phyloP scores from a whole-genome alignment of 2,888 invertebrate genomes.

The Drosophila sordidula region DNA sequence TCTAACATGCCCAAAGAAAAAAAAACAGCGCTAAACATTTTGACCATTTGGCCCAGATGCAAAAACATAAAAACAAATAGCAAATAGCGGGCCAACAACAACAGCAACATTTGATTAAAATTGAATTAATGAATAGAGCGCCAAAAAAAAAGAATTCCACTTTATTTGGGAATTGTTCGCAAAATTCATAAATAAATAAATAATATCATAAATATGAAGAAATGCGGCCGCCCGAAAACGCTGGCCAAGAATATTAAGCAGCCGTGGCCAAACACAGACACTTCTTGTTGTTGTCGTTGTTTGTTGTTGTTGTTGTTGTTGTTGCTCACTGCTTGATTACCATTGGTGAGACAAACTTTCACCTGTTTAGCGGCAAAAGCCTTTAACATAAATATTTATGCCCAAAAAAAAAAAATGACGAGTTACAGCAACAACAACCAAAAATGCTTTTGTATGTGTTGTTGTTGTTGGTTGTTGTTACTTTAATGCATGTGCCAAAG shows the following conservation, averaged over 20 bases:
- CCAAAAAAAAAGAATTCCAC: constrained; percentile 20
- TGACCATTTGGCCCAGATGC: constrained; percentile 32
- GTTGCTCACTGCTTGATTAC: constrained; percentile 34
- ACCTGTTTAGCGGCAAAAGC: constrained; percentile 74
- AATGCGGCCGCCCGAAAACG: constrained; percentile 28
- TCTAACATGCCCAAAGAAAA: constrained; percentile 6
- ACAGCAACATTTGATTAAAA: constrained; percentile 18
- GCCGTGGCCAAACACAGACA: constrained; percentile 34
- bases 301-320: constrained; percentile 33
- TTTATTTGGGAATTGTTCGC: constrained; percentile 46
- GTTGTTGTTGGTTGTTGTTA: constrained; percentile 15
- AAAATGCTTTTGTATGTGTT: constrained; percentile 20
- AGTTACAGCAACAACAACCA: constrained; percentile 32
- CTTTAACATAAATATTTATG: constrained; percentile 76
- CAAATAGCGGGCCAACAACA: constrained; percentile 1
- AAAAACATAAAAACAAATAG: constrained; percentile 13
- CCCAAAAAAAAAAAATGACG: constrained; percentile 54
- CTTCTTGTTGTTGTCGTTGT: constrained; percentile 16
- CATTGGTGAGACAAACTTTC: constrained; percentile 67
- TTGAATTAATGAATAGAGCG: constrained; percentile 20
- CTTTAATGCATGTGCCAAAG: constrained; percentile 27
- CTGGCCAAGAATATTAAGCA: constrained; percentile 67
- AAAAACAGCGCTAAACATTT: too few relatives aligned
- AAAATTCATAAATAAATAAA: constrained; percentile 38
- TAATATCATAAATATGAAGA: constrained; percentile 32